Evolutionary conservation across 2,888 invertebrate genomes (phyloP), one percentile per base, ranked within the genome.

Genomic region (Ditula angustiorana): DNA sequence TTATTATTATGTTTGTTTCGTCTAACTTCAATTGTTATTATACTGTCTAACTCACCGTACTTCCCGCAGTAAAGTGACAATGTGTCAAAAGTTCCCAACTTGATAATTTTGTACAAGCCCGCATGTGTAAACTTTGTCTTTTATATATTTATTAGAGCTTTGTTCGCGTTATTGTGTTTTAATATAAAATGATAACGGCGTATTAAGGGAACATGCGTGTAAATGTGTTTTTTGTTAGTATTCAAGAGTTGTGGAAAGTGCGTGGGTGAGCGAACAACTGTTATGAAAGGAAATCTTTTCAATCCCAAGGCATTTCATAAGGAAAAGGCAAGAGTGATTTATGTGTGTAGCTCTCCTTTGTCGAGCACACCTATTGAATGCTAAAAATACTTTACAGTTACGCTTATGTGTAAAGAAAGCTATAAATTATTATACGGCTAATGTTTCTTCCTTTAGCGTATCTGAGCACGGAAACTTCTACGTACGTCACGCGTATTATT

Each of bases 201-300:
- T 49, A 57, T 57, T 50, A 26, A 23, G 56, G 19, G 30, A 56
- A 37, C 28, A 26, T 16, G 28, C 44, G 46, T 52, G 46, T 47
- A 79, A 79, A 76, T 76, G 74, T 71, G 70, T 74, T 70, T 68
- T 61, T 68, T 67, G 65, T 71, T 74, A 74, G 73, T 76, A 80
- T 83, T 82, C 76, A 79, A 78, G 80, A 82, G 78, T 83, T 77
- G 71, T 70, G 69, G 67, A 78, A 81, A 74, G 81, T 76, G 79
- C 78, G 83, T 79, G 79, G 79, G 81, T 78, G 76, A 74, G 72
- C 75, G 76, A 80, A 82, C 79, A 81, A 86, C 79, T 80, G 81
- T 81, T 82, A 80, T 81, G 81, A 83, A 85, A 82, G 74, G 78
- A 79, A 84, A 82, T 83, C 82, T 83, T 86, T 87, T 81, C 81